Percentiles rank a stretch among this genome's conserved stretches.
Conservation (phyloP, 2,113 vertebrate species). For the Xyliphius kryptos region DNA sequence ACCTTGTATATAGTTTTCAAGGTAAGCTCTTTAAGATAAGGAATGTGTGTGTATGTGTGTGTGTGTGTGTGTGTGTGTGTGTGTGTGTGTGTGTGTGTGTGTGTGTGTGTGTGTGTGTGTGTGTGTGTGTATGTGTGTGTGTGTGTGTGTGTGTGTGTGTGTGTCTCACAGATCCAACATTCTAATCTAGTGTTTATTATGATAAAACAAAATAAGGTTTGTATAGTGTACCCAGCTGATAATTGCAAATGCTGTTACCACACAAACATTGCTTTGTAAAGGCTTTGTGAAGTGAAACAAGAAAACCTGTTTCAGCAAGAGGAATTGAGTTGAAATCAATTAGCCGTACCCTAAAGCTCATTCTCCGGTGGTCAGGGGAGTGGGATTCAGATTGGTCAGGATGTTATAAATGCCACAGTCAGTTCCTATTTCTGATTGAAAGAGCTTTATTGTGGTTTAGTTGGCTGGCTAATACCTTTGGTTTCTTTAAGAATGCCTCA, state of each 20-base stretch:
- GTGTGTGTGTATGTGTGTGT: too few species aligned
- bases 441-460: slow-evolving; percentile 1
- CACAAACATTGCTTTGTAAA: slow-evolving; percentile 51
- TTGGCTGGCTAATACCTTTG: neutral
- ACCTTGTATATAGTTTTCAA: too few species aligned
- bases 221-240: slow-evolving; percentile 45
- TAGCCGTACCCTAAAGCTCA: slow-evolving; percentile 41
- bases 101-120: too few species aligned
- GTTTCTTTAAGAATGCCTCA: neutral
- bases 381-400: neutral
- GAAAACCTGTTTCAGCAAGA: slow-evolving; percentile 44
- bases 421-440: slow-evolving; percentile 4
- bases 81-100: too few species aligned
- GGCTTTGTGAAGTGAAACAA: slow-evolving; percentile 38
- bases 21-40: too few species aligned
- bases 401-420: neutral
- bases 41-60: too few species aligned
- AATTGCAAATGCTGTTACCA: slow-evolving; percentile 46
- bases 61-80: too few species aligned
- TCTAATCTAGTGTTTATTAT: slow-evolving; percentile 12
- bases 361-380: slow-evolving; percentile 39
- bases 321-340: slow-evolving; percentile 49
- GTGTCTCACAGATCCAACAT: neutral
- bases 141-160: too few species aligned
- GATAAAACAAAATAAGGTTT: slow-evolving; percentile 44